A percentile compares a stretch with the other conserved stretches of the same genome.
Evolutionary conservation across 2,113 vertebrate genomes (phyloP).

Genomic region (Octodon degus): DNA sequence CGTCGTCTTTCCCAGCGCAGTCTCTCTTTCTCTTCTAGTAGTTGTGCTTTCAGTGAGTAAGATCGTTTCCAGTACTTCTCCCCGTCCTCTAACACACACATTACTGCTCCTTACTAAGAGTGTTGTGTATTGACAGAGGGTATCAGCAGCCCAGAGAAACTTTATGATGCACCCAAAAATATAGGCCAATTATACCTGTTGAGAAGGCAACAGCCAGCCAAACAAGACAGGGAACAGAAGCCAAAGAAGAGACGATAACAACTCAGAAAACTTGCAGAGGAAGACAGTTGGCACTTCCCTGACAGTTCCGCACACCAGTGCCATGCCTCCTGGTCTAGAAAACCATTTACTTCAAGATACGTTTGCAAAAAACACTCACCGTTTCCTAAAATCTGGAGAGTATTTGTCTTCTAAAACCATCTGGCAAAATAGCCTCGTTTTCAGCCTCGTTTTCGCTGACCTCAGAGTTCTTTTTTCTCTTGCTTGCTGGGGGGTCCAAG

Average conservation of each 20-base stretch:
- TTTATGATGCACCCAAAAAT: conserved; percentile 28
- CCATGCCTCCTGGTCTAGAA: not conserved
- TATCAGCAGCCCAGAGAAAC: not conserved
- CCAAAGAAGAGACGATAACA: not conserved
- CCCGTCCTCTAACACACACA: not conserved
- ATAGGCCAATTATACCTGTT: not conserved
- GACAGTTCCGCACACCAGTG: not conserved
- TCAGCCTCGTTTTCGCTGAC: not conserved
- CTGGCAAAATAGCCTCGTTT: conserved; percentile 32
- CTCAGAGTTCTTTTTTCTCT: not conserved
- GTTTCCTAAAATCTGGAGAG: conserved; percentile 42
- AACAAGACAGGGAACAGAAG: not conserved
- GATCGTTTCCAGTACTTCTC: not conserved
- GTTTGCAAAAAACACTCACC: not conserved
- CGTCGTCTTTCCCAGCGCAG: not conserved
- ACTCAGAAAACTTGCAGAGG: not conserved
- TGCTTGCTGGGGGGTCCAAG: not conserved
- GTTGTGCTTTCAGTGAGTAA: not conserved
- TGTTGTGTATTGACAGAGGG: not conserved
- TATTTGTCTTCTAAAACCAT: conserved; percentile 54
- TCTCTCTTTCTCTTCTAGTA: not conserved
- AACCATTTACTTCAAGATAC: conserved; percentile 9
- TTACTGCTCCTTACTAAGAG: conserved; percentile 47
- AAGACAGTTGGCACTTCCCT: not conserved
- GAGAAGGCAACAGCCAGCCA: not conserved